Percentiles rank a stretch among this genome's conserved stretches.
phyloP scores from a whole-genome alignment of 1,140 invertebrate species.

The Bombus affinis region DNA sequence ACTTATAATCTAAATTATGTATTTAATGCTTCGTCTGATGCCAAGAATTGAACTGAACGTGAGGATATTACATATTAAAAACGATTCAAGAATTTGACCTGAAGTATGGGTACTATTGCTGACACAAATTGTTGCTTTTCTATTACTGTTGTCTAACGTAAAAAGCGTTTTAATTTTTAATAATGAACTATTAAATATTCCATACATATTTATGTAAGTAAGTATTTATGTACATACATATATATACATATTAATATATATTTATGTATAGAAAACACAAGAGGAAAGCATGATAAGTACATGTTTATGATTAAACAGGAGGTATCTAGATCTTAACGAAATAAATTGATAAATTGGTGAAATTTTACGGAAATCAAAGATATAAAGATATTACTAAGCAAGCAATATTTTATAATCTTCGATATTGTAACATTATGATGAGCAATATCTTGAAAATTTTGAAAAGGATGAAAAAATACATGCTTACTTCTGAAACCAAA shows the following conservation, averaged over 20 bases:
- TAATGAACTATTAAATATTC: neutral
- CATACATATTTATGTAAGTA: no score
- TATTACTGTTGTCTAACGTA: neutral
- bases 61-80: neutral
- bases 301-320: no score
- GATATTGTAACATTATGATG: no score
- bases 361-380: no score
- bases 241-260: neutral
- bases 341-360: no score
- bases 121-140: neutral
- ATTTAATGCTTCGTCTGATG: neutral
- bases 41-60: neutral
- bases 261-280: neutral
- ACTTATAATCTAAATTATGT: neutral
- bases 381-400: no score
- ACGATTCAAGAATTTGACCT: neutral
- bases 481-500: no score
- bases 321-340: no score
- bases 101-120: neutral
- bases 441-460: no score
- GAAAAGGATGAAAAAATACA: no score
- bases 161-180: neutral
- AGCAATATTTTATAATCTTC: no score
- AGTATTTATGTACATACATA: neutral
- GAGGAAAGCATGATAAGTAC: no score